Percentiles rank a stretch among this genome's conserved stretches.
phyloP scores from a whole-genome alignment of 2,113 vertebrate species.

The Pardalotus punctatus region DNA sequence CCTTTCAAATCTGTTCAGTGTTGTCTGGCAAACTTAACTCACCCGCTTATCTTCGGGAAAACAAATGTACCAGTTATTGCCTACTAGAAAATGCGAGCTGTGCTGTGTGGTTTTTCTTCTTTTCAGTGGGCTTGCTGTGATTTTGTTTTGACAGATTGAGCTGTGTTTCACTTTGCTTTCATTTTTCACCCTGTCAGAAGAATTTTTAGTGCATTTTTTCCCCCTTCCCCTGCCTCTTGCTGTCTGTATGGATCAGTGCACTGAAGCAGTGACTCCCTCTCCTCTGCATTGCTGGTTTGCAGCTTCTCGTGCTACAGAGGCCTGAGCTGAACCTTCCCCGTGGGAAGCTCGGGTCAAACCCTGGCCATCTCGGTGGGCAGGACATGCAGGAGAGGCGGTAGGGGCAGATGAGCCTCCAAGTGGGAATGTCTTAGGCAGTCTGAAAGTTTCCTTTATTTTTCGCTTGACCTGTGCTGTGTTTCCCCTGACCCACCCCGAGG shows the following conservation, averaged over 20 bases:
- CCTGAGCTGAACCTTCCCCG: background rate
- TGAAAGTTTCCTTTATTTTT: background rate
- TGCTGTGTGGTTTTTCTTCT: background rate
- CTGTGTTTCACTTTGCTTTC: constrained; percentile 58
- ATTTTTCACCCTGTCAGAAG: constrained; percentile 62
- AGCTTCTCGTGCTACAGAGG: background rate
- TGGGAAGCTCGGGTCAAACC: background rate
- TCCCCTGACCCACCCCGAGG: background rate
- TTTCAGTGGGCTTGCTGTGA: constrained; percentile 17
- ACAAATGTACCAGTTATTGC: constrained; percentile 11
- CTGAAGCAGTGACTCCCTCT: background rate
- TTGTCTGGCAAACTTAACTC: background rate
- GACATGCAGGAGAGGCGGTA: background rate
- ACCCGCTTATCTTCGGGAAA: background rate
- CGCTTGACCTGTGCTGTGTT: background rate
- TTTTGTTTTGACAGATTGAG: constrained; percentile 62
- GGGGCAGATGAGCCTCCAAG: background rate
- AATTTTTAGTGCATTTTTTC: background rate
- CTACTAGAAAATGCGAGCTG: background rate
- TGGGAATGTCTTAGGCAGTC: background rate
- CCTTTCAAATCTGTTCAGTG: background rate
- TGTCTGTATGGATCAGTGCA: background rate
- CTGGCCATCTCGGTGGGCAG: background rate
- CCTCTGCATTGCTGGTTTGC: background rate
- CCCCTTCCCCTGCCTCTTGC: background rate